Evolutionary conservation across 2,113 vertebrate species (phyloP).

Genomic region (Corythaeola cristata): DNA sequence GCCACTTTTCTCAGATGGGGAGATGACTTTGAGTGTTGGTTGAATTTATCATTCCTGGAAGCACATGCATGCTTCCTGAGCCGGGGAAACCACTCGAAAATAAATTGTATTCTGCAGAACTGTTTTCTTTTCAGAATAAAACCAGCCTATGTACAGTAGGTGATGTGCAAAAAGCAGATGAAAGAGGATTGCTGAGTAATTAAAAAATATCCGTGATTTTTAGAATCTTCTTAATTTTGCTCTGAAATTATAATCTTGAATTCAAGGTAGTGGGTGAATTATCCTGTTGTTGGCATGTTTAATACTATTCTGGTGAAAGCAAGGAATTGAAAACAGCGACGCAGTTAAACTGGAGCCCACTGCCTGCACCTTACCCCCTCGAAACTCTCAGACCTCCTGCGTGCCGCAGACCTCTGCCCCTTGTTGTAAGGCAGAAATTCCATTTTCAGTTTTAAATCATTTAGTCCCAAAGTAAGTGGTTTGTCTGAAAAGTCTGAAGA

Average conservation of each 20-base stretch:
- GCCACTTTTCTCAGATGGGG: constrained; percentile 29
- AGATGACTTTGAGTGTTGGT: background rate
- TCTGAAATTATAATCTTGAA: background rate
- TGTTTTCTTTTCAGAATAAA: background rate
- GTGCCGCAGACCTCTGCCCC: background rate
- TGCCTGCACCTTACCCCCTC: background rate
- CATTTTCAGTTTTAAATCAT: constrained; percentile 1
- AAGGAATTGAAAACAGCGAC: background rate
- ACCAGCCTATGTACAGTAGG: background rate
- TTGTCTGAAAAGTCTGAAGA: background rate
- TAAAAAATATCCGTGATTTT: background rate
- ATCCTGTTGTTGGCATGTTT: background rate
- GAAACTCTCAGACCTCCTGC: background rate
- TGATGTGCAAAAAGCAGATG: background rate
- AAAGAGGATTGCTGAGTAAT: background rate
- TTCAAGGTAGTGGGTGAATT: background rate
- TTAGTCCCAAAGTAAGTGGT: background rate
- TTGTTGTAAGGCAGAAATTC: background rate
- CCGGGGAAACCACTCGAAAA: background rate
- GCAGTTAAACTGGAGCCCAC: fast-evolving
- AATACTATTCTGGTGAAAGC: background rate
- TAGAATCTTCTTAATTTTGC: background rate
- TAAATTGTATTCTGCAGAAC: background rate
- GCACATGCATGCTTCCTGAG: background rate
- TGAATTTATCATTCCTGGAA: constrained; percentile 27